Base-by-base conservation (phyloP, 2,888 invertebrate species). In the Calameuta idolon region DNA sequence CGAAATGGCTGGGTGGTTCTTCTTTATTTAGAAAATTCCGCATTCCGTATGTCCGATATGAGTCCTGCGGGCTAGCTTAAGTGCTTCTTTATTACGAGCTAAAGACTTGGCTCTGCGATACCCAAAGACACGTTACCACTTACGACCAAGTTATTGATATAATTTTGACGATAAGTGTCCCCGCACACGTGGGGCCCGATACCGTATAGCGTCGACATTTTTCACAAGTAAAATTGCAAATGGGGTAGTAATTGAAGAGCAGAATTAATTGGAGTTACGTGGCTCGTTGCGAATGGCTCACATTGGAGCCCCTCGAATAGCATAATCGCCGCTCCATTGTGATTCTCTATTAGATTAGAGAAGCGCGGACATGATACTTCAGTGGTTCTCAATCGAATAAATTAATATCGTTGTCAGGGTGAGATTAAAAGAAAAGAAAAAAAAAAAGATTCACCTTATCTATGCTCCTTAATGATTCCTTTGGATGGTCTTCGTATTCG, bases 1-100 rank as follows among this genome's bases (percentile, higher is more conserved):
- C 81, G 81, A 79, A 78, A 81, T 78, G 82, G 78, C 78, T 79
- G 82, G 81, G 78, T 23, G 80, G 81, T 77, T 80, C 85, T 55
- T 86, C 87, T 88, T 88, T 88, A 88, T 89, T 88, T 85, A 87
- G 85, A 88, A 88, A 89, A 89, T 89, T 87, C 85, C 85, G 81
- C 87, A 85, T 87, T 87, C 87, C 85, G 79, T 80, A 69, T 69
- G 69, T 34, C 34, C 68, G 78, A 78, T 79, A 82, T 85, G 84
- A 86, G 71, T 71, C 31, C 33, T 34, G 23, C 31, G 12, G 71
- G 37, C n/a, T 74, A 23, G 11, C 74, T 71, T 74, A 74, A 37
- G 74, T 35, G 74, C 74, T 34, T 35, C 74, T 74, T 74, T 37
- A 74, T 74, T 74, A 74, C 11, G 34, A 23, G 23, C n/a, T 23